phyloP scores from a whole-genome alignment of 2,888 invertebrate species.

The Netelia inedita region DNA sequence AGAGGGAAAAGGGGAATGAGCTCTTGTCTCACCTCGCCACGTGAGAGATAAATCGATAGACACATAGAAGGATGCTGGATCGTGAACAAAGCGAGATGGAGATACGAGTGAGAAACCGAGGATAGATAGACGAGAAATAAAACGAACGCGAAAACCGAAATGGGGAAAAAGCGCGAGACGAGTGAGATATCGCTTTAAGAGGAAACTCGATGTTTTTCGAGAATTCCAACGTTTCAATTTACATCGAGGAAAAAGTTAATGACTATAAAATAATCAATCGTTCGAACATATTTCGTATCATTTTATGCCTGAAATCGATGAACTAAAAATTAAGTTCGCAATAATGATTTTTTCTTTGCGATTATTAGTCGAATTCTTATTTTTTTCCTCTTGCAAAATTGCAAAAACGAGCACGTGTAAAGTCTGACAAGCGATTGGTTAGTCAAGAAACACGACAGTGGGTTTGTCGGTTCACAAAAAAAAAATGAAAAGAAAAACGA shows the following conservation, averaged over 20 bases:
- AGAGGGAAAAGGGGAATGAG: slow-evolving; percentile 9
- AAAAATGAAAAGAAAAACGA: slow-evolving; percentile 3
- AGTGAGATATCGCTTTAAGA: slow-evolving; percentile 34
- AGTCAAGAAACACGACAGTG: slow-evolving; percentile 47
- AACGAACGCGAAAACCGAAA: slow-evolving; percentile 5
- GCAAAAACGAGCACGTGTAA: background rate
- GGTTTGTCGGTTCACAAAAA: slow-evolving; percentile 48
- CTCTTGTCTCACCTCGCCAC: slow-evolving; percentile 49
- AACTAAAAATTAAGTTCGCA: background rate
- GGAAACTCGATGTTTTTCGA: slow-evolving; percentile 8
- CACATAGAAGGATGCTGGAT: slow-evolving; percentile 33
- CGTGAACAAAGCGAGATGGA: slow-evolving; percentile 30
- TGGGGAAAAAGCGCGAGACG: slow-evolving; percentile 2
- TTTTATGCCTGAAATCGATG: background rate
- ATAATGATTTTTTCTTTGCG: background rate
- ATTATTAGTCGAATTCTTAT: background rate
- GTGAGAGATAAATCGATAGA: slow-evolving; percentile 45
- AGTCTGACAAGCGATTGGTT: slow-evolving; percentile 60
- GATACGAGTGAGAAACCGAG: slow-evolving; percentile 24
- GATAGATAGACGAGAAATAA: slow-evolving; percentile 12
- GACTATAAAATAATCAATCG: background rate
- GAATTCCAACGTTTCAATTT: background rate
- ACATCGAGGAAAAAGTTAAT: background rate
- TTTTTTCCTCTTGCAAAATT: background rate
- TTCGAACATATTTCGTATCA: background rate